Evolutionary conservation across 2,797 vertebrate genomes (phyloP).

Genomic region (Oreortyx pictus): DNA sequence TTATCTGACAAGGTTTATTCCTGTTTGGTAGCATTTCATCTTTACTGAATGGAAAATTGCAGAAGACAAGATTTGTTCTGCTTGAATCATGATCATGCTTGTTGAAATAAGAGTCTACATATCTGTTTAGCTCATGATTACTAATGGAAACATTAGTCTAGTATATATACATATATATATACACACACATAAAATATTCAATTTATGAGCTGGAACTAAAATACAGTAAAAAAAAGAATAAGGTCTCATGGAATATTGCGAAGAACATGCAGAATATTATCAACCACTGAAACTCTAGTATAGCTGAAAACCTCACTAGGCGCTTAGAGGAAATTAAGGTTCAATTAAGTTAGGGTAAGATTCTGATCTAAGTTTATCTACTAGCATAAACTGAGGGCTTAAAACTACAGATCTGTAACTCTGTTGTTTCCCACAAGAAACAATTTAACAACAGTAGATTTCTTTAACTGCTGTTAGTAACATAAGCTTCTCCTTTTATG

Average conservation of each 20-base stretch:
- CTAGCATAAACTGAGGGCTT: neutral
- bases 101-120: neutral
- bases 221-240: neutral
- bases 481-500: neutral
- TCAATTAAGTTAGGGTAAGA: neutral
- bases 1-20: slow-evolving; percentile 57
- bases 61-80: slow-evolving; percentile 7
- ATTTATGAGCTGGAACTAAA: neutral
- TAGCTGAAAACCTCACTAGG: neutral
- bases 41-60: neutral
- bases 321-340: neutral
- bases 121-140: neutral
- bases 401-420: neutral
- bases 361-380: neutral
- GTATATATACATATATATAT: neutral
- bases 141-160: neutral
- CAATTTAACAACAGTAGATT: neutral
- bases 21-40: slow-evolving; percentile 41
- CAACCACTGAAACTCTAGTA: neutral
- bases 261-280: neutral
- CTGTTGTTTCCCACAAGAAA: neutral
- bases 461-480: neutral
- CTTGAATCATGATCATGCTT: slow-evolving; percentile 2
- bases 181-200: neutral
- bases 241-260: neutral